Percentiles rank a stretch among this genome's conserved stretches.
phyloP scores from a whole-genome alignment of 2,888 invertebrate species.

The Pandemis heparana region DNA sequence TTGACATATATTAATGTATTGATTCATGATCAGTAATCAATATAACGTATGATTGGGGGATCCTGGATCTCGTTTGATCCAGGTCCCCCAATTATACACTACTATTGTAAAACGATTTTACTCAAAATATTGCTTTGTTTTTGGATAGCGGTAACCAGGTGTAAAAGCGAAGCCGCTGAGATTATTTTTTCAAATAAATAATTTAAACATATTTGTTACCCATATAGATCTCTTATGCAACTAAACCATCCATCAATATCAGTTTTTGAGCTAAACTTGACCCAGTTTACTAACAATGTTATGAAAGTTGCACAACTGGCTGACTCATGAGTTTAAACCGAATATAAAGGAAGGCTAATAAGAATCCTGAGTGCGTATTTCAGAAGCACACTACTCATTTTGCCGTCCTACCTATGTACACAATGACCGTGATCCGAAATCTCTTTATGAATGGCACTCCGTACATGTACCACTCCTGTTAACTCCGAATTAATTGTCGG shows the following conservation, averaged over 20 bases:
- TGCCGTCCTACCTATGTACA: slow-evolving; percentile 50
- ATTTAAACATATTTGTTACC: background rate
- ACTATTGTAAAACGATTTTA: background rate
- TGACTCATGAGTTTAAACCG: slow-evolving; percentile 57
- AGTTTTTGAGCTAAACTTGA: slow-evolving; percentile 66
- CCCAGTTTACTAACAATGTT: slow-evolving; percentile 73
- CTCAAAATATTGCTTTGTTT: background rate
- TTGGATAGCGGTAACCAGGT: background rate
- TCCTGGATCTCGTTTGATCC: too few species aligned
- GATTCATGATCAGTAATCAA: too few species aligned
- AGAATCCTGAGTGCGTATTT: slow-evolving; percentile 52
- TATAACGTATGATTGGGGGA: too few species aligned
- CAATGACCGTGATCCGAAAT: slow-evolving; percentile 35
- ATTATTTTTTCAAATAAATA: slow-evolving; percentile 1
- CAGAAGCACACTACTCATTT: slow-evolving; percentile 41
- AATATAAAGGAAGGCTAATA: slow-evolving; percentile 62
- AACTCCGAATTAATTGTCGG: slow-evolving; percentile 9
- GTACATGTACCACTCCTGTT: background rate
- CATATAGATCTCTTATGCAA: slow-evolving; percentile 29
- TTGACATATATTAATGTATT: too few species aligned
- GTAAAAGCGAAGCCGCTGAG: background rate
- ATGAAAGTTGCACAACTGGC: slow-evolving; percentile 71
- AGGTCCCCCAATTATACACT: too few species aligned
- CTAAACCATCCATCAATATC: slow-evolving; percentile 37
- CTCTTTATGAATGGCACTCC: background rate